These are phyloP conservation scores for Periparus ater DNA, from an alignment of 2,797 vertebrate genomes.

Conservation along the genomic window DNA sequence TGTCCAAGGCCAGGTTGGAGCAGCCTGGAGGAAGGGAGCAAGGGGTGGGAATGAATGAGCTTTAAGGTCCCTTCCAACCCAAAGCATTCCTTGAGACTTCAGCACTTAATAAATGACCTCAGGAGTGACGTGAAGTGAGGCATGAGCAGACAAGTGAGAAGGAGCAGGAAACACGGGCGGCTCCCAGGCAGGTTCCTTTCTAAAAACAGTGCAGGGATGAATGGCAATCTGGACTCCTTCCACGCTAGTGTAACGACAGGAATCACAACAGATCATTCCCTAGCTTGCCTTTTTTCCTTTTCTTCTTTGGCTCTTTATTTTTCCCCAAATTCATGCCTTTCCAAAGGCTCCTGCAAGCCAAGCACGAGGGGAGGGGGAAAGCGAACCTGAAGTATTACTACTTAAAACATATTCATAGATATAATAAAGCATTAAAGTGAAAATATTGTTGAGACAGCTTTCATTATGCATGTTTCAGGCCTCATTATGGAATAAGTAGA, in stretches of 20 bases:
- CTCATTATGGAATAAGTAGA: constrained; percentile 91
- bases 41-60: neutral
- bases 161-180: neutral
- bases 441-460: constrained; percentile 96
- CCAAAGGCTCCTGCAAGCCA: constrained; percentile 56
- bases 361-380: constrained; percentile 23
- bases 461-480: constrained; percentile 92
- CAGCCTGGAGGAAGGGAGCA: neutral
- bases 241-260: constrained; percentile 1
- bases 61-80: neutral
- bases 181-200: constrained; percentile 55
- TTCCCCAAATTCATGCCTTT: constrained; percentile 25
- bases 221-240: constrained; percentile 47
- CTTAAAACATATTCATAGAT: constrained; percentile 85
- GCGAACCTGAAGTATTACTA: constrained; percentile 79
- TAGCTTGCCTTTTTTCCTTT: neutral
- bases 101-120: neutral
- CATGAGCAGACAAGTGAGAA: neutral
- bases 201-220: constrained; percentile 50
- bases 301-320: neutral
- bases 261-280: constrained; percentile 62
- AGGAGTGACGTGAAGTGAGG: neutral
- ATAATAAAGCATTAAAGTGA: constrained; percentile 95
- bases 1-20: neutral
- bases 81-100: neutral